Evolutionary conservation across 2,888 invertebrate genomes (phyloP).

Genomic region (Brachyptera risi): DNA sequence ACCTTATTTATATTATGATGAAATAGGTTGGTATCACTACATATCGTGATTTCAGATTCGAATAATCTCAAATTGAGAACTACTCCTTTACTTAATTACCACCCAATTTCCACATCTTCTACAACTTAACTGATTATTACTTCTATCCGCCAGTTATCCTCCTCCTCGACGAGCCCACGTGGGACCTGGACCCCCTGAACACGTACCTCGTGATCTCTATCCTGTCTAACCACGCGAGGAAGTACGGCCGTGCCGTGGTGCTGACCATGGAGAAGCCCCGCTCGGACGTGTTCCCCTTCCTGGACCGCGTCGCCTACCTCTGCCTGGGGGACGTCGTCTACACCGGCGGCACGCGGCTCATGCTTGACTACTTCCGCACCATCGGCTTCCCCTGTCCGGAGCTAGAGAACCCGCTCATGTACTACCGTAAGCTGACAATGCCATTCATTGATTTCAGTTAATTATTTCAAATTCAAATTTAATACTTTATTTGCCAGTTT

Average conservation of each 20-base stretch:
- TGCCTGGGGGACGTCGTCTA: constrained; percentile 90
- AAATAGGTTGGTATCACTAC: too few species aligned
- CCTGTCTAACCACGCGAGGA: constrained; percentile 72
- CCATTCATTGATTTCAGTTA: too few species aligned
- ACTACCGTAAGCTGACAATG: constrained; percentile 76
- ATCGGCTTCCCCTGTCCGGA: constrained; percentile 97
- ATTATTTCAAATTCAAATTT: too few species aligned
- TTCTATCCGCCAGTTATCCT: constrained; percentile 60
- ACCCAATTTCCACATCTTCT: not conserved
- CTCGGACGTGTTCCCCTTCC: constrained; percentile 91
- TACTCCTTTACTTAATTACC: too few species aligned
- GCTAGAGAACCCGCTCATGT: constrained; percentile 96
- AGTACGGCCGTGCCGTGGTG: constrained; percentile 85
- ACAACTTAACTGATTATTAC: not conserved
- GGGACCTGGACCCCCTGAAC: constrained; percentile 90
- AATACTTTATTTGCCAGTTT: too few species aligned
- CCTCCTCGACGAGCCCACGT: constrained; percentile 89
- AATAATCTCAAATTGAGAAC: too few species aligned
- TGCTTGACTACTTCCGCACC: constrained; percentile 91
- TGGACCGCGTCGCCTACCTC: constrained; percentile 86
- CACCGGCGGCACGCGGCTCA: constrained; percentile 84
- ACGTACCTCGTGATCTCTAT: constrained; percentile 94
- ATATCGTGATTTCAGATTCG: too few species aligned
- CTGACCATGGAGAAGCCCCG: constrained; percentile 91
- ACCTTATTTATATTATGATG: too few species aligned